These are phyloP conservation scores for Martes martes DNA, from an alignment of 2,113 vertebrate genomes.

Conservation along the genomic window DNA sequence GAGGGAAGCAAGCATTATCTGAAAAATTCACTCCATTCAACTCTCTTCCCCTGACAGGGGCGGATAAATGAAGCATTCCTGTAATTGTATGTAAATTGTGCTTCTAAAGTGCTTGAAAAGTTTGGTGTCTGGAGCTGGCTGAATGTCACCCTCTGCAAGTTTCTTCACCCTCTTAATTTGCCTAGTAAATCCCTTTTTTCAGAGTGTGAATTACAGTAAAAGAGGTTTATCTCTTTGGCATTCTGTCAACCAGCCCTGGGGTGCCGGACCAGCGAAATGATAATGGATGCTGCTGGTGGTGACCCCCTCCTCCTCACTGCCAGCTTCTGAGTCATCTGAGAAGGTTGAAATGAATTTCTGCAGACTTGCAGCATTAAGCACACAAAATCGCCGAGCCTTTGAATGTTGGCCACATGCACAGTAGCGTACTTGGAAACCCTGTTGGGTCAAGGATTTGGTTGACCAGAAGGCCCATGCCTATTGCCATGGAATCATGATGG, in stretches of 20 bases:
- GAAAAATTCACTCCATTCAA: constrained; percentile 15
- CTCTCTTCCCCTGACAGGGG: constrained; percentile 33
- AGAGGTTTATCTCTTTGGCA: constrained; percentile 70
- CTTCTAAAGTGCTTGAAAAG: constrained; percentile 73
- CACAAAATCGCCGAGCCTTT: not conserved
- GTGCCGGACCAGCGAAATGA: constrained; percentile 46
- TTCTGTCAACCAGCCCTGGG: constrained; percentile 61
- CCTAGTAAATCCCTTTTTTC: constrained; percentile 74
- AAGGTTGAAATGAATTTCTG: constrained; percentile 49
- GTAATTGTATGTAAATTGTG: constrained; percentile 74
- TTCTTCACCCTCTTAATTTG: constrained; percentile 78
- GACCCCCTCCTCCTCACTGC: not conserved
- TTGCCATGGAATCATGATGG: not conserved
- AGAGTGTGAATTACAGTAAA: constrained; percentile 72
- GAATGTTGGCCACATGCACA: not conserved
- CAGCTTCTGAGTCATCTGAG: constrained; percentile 61
- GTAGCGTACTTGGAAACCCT: not conserved
- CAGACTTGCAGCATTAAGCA: not conserved
- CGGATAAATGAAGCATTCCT: constrained; percentile 73
- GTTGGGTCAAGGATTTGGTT: not conserved
- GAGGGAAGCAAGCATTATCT: constrained; percentile 45
- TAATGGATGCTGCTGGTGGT: constrained; percentile 40
- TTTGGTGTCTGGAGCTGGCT: constrained; percentile 67
- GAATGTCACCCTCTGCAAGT: constrained; percentile 69
- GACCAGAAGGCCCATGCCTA: rapidly evolving